phyloP scores from a whole-genome alignment of 2,113 vertebrate species.

The Oxyruncus cristatus region DNA sequence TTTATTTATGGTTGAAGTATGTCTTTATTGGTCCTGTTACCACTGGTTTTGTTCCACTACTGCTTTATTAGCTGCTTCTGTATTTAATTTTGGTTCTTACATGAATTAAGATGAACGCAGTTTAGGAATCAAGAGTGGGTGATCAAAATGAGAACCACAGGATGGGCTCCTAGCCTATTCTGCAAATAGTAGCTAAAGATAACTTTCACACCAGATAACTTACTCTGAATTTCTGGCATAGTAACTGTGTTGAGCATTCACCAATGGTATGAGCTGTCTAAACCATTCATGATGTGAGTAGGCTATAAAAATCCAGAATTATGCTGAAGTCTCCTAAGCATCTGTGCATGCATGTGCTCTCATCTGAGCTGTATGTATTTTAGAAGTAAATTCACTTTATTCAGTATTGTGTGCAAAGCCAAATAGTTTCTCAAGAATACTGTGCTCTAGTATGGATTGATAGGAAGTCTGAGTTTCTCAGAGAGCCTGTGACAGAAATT shows the following conservation, averaged over 20 bases:
- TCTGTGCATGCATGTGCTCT: not conserved
- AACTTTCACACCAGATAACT: not conserved
- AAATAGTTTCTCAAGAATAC: not conserved
- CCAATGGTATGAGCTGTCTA: not conserved
- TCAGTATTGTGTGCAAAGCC: not conserved
- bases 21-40: not conserved
- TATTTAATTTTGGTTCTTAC: not conserved
- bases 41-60: not conserved
- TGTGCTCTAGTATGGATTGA: not conserved
- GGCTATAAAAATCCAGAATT: not conserved
- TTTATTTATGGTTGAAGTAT: not conserved
- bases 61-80: not conserved
- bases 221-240: not conserved
- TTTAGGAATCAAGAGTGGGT: not conserved
- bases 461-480: not conserved
- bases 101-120: not conserved
- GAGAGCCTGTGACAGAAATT: not conserved
- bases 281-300: not conserved
- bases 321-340: not conserved
- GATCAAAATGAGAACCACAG: not conserved
- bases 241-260: not conserved
- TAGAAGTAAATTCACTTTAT: not conserved
- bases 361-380: not conserved
- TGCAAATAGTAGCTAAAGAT: not conserved
- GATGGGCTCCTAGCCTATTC: not conserved